A percentile compares a stretch with the other conserved stretches of the same genome.
Evolutionary conservation across 2,888 invertebrate species (phyloP).

Genomic region (Tholera decimalis): DNA sequence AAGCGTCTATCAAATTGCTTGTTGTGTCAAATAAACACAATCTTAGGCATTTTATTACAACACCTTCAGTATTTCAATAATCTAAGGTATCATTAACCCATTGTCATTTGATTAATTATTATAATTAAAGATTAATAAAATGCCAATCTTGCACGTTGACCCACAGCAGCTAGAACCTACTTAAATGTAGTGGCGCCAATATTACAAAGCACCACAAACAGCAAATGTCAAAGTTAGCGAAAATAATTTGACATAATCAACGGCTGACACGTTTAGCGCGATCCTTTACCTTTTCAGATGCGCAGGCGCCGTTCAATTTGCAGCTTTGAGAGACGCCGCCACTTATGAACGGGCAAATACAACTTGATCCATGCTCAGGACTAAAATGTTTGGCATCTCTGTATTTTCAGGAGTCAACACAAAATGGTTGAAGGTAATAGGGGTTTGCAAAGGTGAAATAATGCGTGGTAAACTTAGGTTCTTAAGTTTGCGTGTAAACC

Average conservation of each 20-base stretch:
- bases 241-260: conserved; percentile 65
- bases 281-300: conserved; percentile 65
- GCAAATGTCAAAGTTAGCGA: conserved; percentile 60
- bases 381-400: conserved; percentile 6
- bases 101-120: conserved; percentile 17
- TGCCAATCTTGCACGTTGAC: conserved; percentile 13
- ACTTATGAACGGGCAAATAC: conserved; percentile 60
- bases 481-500: conserved; percentile 68
- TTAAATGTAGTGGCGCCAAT: conserved; percentile 3
- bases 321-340: conserved; percentile 74
- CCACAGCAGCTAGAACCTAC: neutral
- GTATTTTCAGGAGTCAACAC: conserved; percentile 30
- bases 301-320: conserved; percentile 76
- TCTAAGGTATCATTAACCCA: conserved; percentile 4
- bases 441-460: conserved; percentile 75
- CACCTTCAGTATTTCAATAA: neutral
- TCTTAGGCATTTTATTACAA: neutral
- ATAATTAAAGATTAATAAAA: conserved; percentile 30
- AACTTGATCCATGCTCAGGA: conserved; percentile 24
- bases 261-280: conserved; percentile 62
- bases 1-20: neutral
- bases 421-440: conserved; percentile 66
- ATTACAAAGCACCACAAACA: conserved; percentile 14
- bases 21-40: neutral
- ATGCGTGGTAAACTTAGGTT: conserved; percentile 73